Evolutionary conservation across 2,888 invertebrate species (phyloP).

Genomic region (Cotesia congregata): DNA sequence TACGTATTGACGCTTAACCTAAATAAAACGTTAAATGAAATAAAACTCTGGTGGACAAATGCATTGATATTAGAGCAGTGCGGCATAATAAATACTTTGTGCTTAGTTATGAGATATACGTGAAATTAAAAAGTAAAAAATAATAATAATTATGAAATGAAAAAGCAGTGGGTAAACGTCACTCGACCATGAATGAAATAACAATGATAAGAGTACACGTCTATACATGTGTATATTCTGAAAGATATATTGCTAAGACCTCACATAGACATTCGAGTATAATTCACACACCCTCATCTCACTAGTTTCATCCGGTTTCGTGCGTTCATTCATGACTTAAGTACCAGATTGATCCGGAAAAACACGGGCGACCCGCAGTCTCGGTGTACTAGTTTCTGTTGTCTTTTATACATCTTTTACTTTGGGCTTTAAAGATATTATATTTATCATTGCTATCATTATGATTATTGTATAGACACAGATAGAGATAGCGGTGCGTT

Average conservation of each 20-base stretch:
- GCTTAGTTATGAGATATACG: background rate
- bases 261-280: slow-evolving; percentile 23
- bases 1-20: background rate
- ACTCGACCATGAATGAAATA: slow-evolving; percentile 11
- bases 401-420: background rate
- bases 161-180: background rate
- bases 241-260: slow-evolving; percentile 12
- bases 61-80: background rate
- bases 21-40: background rate
- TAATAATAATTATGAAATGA: background rate
- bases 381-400: slow-evolving; percentile 35
- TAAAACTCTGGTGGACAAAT: too few relatives aligned
- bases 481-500: too few relatives aligned
- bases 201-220: slow-evolving; percentile 4
- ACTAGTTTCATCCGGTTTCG: slow-evolving; percentile 57
- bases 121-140: background rate
- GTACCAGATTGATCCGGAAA: slow-evolving; percentile 57
- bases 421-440: slow-evolving; percentile 4
- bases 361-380: slow-evolving; percentile 53
- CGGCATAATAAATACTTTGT: background rate
- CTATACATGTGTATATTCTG: slow-evolving; percentile 10
- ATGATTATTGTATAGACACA: background rate
- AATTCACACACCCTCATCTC: slow-evolving; percentile 47
- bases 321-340: slow-evolving; percentile 54
- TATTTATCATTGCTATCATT: background rate